These are phyloP conservation scores for Penaeus chinensis DNA, from an alignment of 1,140 invertebrate genomes.

Conservation along the genomic window DNA sequence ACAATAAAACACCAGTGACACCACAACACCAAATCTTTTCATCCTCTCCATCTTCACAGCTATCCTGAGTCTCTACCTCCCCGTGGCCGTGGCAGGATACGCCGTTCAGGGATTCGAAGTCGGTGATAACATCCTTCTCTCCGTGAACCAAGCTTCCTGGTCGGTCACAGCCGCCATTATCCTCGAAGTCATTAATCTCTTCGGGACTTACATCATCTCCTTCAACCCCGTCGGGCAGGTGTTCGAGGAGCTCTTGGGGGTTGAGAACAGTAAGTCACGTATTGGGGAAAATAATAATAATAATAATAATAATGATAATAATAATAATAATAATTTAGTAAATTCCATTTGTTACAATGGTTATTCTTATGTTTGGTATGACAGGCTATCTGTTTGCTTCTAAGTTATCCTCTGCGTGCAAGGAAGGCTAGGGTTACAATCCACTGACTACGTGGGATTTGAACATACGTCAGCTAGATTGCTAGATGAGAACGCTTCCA, in stretches of 20 bases:
- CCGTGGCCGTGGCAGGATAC: constrained; percentile 73
- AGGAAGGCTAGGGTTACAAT: too few species aligned
- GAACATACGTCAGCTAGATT: too few species aligned
- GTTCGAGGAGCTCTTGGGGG: constrained; percentile 76
- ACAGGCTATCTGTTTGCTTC: too few species aligned
- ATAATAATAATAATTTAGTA: too few species aligned
- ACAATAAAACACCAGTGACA: too few species aligned
- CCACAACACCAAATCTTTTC: background rate
- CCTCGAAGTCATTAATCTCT: constrained; percentile 70
- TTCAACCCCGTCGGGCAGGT: constrained; percentile 78
- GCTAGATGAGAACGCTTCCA: too few species aligned
- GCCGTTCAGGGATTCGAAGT: constrained; percentile 73
- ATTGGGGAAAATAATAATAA: too few species aligned
- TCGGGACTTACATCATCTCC: constrained; percentile 76
- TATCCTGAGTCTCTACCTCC: constrained; percentile 73
- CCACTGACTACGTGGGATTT: too few species aligned
- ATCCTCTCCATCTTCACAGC: constrained; percentile 68
- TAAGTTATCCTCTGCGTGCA: too few species aligned
- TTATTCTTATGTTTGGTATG: too few species aligned
- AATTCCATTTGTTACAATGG: too few species aligned
- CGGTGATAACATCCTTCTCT: constrained; percentile 71
- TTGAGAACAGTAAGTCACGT: constrained; percentile 65
- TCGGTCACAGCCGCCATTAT: constrained; percentile 72
- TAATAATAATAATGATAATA: too few species aligned
- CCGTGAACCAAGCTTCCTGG: constrained; percentile 67